A percentile compares a stretch with the other conserved stretches of the same genome.
phyloP scores from a whole-genome alignment of 2,113 vertebrate genomes.

The Pyrgilauda ruficollis region DNA sequence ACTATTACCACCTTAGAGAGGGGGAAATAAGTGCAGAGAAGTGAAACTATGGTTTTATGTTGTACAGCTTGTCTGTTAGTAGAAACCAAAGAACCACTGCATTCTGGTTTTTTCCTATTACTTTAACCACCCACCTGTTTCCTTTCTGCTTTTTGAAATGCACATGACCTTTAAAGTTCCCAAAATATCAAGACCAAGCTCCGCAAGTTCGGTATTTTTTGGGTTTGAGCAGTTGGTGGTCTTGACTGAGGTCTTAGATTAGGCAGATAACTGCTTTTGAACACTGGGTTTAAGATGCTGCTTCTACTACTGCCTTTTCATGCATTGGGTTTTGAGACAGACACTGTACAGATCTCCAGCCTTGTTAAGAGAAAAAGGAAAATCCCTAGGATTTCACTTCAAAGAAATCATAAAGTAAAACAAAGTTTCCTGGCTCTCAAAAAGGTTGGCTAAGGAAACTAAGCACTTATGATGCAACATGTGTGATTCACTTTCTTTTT shows the following conservation, averaged over 20 bases:
- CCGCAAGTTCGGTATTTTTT: neutral
- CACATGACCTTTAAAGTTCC: neutral
- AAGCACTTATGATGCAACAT: accelerated
- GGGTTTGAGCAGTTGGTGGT: neutral
- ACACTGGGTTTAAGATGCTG: neutral
- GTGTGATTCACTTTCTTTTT: neutral
- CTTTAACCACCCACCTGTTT: neutral
- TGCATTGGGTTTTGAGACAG: neutral
- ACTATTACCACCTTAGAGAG: neutral
- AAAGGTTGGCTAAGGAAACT: neutral
- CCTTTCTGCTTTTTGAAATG: neutral
- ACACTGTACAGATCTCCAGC: neutral
- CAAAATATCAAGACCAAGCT: neutral
- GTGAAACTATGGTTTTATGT: neutral
- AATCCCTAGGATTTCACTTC: neutral
- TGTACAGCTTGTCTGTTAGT: neutral
- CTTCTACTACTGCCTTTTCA: neutral
- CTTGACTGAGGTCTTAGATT: neutral
- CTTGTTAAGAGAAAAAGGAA: neutral
- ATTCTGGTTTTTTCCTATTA: neutral
- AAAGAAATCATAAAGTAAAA: neutral
- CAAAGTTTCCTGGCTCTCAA: neutral
- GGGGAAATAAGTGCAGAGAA: neutral
- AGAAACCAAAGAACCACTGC: neutral
- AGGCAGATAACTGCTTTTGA: neutral